Evolutionary conservation across 2,113 vertebrate species (phyloP).

Genomic region (Perognathus longimembris): DNA sequence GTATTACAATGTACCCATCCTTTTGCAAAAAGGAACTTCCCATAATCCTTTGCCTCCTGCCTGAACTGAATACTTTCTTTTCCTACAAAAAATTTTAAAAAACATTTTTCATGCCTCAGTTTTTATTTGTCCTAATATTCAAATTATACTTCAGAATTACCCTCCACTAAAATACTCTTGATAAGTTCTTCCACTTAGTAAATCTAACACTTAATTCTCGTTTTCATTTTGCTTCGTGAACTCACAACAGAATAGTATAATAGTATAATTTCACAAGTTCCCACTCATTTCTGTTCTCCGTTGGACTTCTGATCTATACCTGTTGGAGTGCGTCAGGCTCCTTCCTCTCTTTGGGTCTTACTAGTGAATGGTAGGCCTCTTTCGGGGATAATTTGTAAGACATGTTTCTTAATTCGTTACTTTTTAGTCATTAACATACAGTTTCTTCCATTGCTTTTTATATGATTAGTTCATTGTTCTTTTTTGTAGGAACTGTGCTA

Average conservation of each 20-base stretch:
- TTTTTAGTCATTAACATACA: constrained; percentile 21
- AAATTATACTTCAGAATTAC: not conserved
- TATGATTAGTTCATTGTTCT: not conserved
- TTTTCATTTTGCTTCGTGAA: not conserved
- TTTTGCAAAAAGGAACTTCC: not conserved
- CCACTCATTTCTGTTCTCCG: not conserved
- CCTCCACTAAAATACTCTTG: not conserved
- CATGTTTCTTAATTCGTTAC: not conserved
- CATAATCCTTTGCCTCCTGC: not conserved
- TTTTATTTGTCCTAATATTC: not conserved
- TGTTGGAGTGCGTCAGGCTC: not conserved
- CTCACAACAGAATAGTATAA: not conserved
- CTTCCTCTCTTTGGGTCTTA: not conserved
- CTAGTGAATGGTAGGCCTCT: not conserved
- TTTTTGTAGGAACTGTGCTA: no score
- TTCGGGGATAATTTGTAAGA: not conserved
- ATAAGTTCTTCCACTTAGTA: not conserved
- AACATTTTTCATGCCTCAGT: not conserved
- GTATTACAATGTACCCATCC: not conserved
- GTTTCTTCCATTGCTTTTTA: not conserved
- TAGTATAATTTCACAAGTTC: not conserved
- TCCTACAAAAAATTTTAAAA: not conserved
- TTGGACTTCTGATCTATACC: not conserved
- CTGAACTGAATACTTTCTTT: not conserved
- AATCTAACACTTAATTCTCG: not conserved